Conservation (phyloP, 92 coral and sea anemone species). For the Siderastrea siderea region DNA sequence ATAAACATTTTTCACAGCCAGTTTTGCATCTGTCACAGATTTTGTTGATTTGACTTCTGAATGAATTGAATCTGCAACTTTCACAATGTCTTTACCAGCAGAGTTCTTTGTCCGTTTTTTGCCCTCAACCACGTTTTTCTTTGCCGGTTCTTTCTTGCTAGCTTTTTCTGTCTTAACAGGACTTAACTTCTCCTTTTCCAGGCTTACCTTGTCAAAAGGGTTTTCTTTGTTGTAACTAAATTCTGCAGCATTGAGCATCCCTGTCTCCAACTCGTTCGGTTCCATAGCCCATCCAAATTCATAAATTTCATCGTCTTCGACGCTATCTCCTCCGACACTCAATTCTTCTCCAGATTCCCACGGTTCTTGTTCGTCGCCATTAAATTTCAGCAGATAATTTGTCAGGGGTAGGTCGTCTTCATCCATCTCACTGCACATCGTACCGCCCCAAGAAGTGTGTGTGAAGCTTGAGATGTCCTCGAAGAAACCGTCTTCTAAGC, state of each 20-base stretch:
- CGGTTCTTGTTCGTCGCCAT: conserved; percentile 41
- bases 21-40: not conserved
- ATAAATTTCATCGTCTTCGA: not conserved
- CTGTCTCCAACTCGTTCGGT: conserved; percentile 7
- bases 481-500: conserved; percentile 26
- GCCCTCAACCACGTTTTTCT: not conserved
- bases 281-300: conserved; percentile 16
- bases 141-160: not conserved
- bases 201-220: not conserved
- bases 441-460: conserved; percentile 14
- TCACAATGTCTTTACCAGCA: not conserved
- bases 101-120: not conserved
- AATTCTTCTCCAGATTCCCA: conserved; percentile 35
- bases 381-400: conserved; percentile 79
- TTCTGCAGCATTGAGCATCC: not conserved
- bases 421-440: conserved; percentile 52
- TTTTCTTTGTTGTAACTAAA: not conserved
- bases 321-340: conserved; percentile 31
- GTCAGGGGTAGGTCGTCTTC: conserved; percentile 77
- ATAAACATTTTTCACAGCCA: not conserved
- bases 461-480: conserved; percentile 21
- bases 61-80: not conserved
- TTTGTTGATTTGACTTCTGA: not conserved
- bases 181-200: not conserved
- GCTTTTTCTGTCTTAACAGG: not conserved